Evolutionary conservation across 2,113 vertebrate species (phyloP), one percentile per base, ranked within the genome.

Genomic region (Mesoclemmys tuberculata): DNA sequence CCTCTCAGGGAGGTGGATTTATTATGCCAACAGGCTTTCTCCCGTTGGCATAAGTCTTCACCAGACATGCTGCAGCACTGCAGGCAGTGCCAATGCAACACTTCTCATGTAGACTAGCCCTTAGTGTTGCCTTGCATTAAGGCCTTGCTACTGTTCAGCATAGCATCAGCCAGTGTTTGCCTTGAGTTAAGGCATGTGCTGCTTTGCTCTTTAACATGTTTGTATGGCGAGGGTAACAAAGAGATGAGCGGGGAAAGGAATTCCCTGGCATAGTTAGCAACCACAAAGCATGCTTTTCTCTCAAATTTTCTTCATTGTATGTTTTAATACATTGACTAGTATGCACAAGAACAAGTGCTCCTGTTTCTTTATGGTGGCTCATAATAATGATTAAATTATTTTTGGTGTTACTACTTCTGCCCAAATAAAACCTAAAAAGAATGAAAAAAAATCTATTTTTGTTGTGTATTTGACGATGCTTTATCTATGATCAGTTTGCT

Each of bases 141-240:
- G 5, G 38, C 21, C 68, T 74, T 41, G 21, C 22, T 74, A 41
- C 38, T 41, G 22, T 74, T 74, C 68, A 38, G n/a, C 68, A 61
- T 31, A 38, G 44, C 74, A 8, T 27, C 10, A 16, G 26, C 26
- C 13, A 8, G 29, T 46, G 13, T n/a, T 38, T 75, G 74, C 74
- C 71, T 64, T 46, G 3, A 5, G 26, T 18, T 44, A 46, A 48
- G 55, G 9, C 7, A 71, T 1, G 0, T 12, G 0, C 9, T 61
- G 22, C 54, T 79, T 56, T 52, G 44, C 35, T 2, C n/a, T 85
- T 75, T 1, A 19, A 1, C 51, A 52, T 55, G 18, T 52, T 49
- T 2, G n/a, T 80, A 52, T 56, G 24, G 11, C 46, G 49, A n/a
- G 26, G 4, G 8, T 52, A 48, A 18, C 52, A 83, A 81, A 10